Evolutionary conservation across 2,113 vertebrate genomes (phyloP).

Genomic region (Polypterus bichir): DNA sequence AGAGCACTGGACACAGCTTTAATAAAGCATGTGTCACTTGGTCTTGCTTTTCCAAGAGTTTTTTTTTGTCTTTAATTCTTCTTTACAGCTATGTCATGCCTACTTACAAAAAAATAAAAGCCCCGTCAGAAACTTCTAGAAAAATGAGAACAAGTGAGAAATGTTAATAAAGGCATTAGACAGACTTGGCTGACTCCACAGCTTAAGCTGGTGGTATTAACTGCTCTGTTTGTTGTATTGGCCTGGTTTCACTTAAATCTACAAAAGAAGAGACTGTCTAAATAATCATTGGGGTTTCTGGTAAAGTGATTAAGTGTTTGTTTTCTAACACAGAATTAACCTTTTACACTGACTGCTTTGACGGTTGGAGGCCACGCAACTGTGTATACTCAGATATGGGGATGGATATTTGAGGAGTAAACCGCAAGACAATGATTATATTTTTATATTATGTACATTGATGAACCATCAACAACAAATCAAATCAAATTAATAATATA

Average conservation of each 20-base stretch:
- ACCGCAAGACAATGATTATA: too few relatives aligned
- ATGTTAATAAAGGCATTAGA: conserved; percentile 18
- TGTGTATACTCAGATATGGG: too few relatives aligned
- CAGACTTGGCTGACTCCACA: conserved; percentile 16
- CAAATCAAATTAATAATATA: too few relatives aligned
- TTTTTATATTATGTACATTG: too few relatives aligned
- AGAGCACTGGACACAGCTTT: too few relatives aligned
- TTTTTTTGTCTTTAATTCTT: too few relatives aligned
- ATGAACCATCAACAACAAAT: too few relatives aligned
- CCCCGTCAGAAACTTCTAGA: conserved; percentile 15
- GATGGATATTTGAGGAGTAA: too few relatives aligned
- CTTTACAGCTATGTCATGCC: too few relatives aligned
- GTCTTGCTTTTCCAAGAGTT: too few relatives aligned
- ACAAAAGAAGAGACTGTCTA: conserved; percentile 5
- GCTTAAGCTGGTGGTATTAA: conserved; percentile 21
- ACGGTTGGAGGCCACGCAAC: too few relatives aligned
- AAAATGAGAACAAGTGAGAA: conserved; percentile 18
- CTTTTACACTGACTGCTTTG: not conserved
- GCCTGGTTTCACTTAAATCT: conserved; percentile 11
- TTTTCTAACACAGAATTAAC: not conserved
- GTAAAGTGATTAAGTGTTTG: conserved; percentile 4
- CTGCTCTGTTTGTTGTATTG: conserved; percentile 25
- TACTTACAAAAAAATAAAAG: not conserved
- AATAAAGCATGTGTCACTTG: too few relatives aligned
- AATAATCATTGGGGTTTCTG: conserved; percentile 9